Evolutionary conservation across 2,113 vertebrate species (phyloP).

Genomic region (Atherinomorus stipes): DNA sequence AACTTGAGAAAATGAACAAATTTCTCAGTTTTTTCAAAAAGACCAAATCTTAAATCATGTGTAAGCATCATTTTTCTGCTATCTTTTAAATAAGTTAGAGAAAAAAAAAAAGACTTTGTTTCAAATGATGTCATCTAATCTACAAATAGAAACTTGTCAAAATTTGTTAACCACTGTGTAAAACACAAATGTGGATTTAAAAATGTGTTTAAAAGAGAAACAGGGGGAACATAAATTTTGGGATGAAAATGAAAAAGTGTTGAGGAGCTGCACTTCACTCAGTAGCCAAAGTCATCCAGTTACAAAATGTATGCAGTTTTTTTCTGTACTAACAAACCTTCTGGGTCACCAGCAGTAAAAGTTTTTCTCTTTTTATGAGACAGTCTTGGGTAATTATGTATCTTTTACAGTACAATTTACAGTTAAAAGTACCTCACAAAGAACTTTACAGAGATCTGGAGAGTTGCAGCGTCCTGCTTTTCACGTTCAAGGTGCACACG

Average conservation of each 20-base stretch:
- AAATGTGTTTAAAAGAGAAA: no score
- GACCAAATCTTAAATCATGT: no score
- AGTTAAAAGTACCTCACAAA: constrained; percentile 52
- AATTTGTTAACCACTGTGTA: no score
- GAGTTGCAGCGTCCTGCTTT: constrained; percentile 6
- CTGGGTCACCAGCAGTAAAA: constrained; percentile 24
- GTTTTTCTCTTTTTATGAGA: constrained; percentile 28
- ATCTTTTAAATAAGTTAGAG: no score
- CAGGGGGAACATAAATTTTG: constrained; percentile 1
- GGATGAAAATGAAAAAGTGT: constrained; percentile 4
- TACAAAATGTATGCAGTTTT: constrained; percentile 33
- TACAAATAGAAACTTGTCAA: no score
- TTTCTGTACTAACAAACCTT: constrained; percentile 33
- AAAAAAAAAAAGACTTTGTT: no score
- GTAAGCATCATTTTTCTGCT: no score
- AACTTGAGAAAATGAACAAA: no score
- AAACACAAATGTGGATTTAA: no score
- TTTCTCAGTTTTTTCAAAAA: no score
- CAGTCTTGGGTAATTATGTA: constrained; percentile 48
- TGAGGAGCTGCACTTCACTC: constrained; percentile 7
- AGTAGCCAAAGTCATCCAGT: constrained; percentile 23
- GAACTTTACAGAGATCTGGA: constrained; percentile 52
- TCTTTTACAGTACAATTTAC: constrained; percentile 47
- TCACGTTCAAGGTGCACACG: constrained; percentile 32
- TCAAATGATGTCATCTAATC: background rate